Evolutionary conservation across 2,113 vertebrate species (phyloP).

Genomic region (Salvelinus namaycush): DNA sequence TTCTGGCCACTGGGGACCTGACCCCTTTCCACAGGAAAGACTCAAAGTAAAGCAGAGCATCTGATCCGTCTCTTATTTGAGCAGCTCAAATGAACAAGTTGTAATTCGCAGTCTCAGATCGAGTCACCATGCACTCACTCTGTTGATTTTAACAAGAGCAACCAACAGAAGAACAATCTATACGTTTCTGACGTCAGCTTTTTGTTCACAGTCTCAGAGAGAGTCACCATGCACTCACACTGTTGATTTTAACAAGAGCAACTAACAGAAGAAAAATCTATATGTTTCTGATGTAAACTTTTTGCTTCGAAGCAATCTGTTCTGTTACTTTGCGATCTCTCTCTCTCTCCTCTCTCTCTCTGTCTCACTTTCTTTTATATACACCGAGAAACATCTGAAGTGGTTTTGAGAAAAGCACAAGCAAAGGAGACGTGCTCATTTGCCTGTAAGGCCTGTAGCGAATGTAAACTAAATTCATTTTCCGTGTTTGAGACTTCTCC

Average conservation of each 20-base stretch:
- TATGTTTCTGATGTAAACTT: constrained; percentile 64
- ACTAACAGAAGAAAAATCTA: constrained; percentile 63
- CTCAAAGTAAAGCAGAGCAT: constrained; percentile 23
- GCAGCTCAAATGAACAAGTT: constrained; percentile 41
- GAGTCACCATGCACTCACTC: constrained; percentile 34
- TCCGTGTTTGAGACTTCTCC: constrained; percentile 20
- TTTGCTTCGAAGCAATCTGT: constrained; percentile 58
- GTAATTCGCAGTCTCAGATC: constrained; percentile 11
- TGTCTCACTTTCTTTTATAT: constrained; percentile 29
- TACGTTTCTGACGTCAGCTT: constrained; percentile 54
- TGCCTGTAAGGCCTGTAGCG: constrained; percentile 6
- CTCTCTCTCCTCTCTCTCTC: constrained; percentile 25
- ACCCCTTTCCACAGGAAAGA: constrained; percentile 46
- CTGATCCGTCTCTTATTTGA: constrained; percentile 38
- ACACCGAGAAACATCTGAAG: constrained; percentile 26
- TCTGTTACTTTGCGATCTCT: constrained; percentile 30
- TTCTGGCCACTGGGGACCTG: constrained; percentile 33
- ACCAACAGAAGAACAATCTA: constrained; percentile 62
- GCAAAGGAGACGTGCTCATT: neutral
- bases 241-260: constrained; percentile 62
- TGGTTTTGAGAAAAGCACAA: constrained; percentile 13
- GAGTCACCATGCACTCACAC: constrained; percentile 32
- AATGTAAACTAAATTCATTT: constrained; percentile 30
- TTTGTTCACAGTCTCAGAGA: constrained; percentile 1
- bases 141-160: constrained; percentile 62